Conservation (phyloP, 2,113 vertebrate species). For the Gila orcuttii region DNA sequence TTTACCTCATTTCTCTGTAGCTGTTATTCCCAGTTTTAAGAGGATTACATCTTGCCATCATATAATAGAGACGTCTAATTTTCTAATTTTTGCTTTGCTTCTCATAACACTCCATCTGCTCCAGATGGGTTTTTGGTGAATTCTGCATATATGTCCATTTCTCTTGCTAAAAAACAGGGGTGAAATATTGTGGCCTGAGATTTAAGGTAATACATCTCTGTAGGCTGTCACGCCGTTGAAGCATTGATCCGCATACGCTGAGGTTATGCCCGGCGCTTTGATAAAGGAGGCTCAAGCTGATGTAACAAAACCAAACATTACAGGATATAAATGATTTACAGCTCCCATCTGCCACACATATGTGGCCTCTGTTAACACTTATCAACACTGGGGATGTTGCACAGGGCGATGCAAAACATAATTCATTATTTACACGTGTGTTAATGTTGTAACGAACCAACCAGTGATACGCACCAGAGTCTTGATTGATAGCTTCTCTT, state of each 20-base stretch:
- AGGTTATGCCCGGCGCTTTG: conserved; percentile 45
- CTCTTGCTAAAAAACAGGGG: background rate
- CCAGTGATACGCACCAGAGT: conserved; percentile 11
- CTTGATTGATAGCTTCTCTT: background rate
- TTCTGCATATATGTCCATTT: conserved; percentile 1
- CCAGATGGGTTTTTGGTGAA: background rate
- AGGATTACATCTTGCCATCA: conserved; percentile 43
- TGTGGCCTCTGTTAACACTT: conserved; percentile 41
- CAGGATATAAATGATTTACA: conserved; percentile 57
- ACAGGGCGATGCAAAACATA: conserved; percentile 37
- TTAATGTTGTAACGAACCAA: conserved; percentile 37
- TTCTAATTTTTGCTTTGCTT: conserved; percentile 7
- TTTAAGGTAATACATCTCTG: conserved; percentile 23
- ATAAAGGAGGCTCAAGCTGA: conserved; percentile 51
- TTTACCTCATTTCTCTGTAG: conserved; percentile 44
- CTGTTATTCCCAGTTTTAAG: conserved; percentile 47
- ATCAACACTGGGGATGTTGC: conserved; percentile 25
- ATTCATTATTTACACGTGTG: conserved; percentile 51
- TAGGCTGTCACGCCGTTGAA: background rate
- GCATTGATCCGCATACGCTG: conserved; percentile 19
- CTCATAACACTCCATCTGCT: background rate
- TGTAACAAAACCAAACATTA: conserved; percentile 56
- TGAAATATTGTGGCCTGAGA: conserved; percentile 9
- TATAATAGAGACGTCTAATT: conserved; percentile 35
- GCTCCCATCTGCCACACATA: conserved; percentile 46